These are phyloP conservation scores for Selenia dentaria DNA, from an alignment of 2,888 invertebrate species.

Conservation along the genomic window DNA sequence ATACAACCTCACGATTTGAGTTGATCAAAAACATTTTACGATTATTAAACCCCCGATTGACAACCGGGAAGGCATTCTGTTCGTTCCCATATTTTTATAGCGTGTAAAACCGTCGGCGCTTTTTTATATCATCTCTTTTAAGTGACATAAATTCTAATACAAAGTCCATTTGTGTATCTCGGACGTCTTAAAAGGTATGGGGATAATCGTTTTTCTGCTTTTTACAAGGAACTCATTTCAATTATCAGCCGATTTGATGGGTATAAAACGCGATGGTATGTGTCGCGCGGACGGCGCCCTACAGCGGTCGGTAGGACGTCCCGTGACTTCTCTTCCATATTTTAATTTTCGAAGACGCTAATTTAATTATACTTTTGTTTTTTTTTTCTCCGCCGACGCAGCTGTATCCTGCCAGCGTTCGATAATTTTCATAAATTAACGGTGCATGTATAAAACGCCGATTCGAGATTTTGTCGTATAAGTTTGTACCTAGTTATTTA, in stretches of 20 bases:
- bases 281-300: constrained; percentile 77
- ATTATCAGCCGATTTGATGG: constrained; percentile 82
- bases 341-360: constrained; percentile 76
- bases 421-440: constrained; percentile 66
- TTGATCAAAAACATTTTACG: constrained; percentile 79
- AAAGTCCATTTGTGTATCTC: constrained; percentile 85
- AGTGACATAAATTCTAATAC: constrained; percentile 85
- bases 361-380: constrained; percentile 73
- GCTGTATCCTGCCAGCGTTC: constrained; percentile 70
- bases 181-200: constrained; percentile 82
- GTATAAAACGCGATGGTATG: constrained; percentile 77
- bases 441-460: constrained; percentile 41
- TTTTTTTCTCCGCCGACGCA: constrained; percentile 59
- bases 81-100: constrained; percentile 83
- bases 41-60: constrained; percentile 82
- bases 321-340: constrained; percentile 50
- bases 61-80: constrained; percentile 79
- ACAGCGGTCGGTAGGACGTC: constrained; percentile 59
- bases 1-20: constrained; percentile 49
- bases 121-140: constrained; percentile 82
- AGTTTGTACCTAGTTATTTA: constrained; percentile 37
- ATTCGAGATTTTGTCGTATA: constrained; percentile 39
- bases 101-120: constrained; percentile 82
- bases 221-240: constrained; percentile 85
- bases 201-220: constrained; percentile 83